phyloP scores from a whole-genome alignment of 2,113 vertebrate species.

The Morone saxatilis region DNA sequence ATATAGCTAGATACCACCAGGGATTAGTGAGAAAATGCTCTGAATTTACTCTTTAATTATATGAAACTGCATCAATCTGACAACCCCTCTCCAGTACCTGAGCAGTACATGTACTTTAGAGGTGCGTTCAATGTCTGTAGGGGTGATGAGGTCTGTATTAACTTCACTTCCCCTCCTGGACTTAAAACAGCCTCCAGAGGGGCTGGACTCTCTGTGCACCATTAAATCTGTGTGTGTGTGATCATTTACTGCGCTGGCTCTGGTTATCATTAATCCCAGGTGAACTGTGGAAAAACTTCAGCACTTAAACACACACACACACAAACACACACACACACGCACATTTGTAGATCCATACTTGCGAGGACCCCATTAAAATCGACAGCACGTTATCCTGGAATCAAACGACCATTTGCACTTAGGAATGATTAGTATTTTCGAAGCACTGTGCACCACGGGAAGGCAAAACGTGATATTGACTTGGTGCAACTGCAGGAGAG shows the following conservation, averaged over 20 bases:
- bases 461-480: too few relatives aligned
- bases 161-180: constrained; percentile 10
- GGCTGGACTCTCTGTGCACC: neutral
- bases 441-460: too few relatives aligned
- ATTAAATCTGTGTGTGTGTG: constrained; percentile 7
- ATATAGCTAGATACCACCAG: neutral
- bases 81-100: neutral
- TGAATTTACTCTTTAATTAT: neutral
- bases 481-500: too few relatives aligned
- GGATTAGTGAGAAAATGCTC: neutral
- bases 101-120: neutral
- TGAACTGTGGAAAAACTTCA: constrained; percentile 8
- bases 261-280: neutral
- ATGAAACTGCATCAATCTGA: neutral
- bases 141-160: neutral
- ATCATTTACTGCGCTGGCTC: constrained; percentile 10
- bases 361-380: neutral
- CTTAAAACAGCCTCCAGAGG: neutral
- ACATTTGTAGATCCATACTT: neutral
- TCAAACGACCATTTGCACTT: too few relatives aligned
- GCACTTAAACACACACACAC: neutral
- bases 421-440: too few relatives aligned
- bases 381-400: too few relatives aligned
- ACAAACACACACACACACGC: too few relatives aligned
- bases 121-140: neutral